These are phyloP conservation scores for Pristiophorus japonicus DNA, from an alignment of 2,113 vertebrate species.

Conservation along the genomic window DNA sequence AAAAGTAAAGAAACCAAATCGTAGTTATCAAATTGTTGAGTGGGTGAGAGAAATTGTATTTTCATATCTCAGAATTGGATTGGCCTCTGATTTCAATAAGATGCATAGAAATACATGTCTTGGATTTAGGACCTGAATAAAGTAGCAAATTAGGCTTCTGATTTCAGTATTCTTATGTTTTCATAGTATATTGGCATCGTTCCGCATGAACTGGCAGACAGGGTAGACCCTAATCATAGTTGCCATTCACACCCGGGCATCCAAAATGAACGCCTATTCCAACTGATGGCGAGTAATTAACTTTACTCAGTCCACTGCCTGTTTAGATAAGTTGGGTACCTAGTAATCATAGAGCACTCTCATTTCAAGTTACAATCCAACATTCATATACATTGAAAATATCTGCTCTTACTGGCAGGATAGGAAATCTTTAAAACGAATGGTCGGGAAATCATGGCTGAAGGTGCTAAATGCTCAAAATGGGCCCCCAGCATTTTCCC, in stretches of 20 bases:
- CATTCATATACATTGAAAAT: not conserved
- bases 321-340: not conserved
- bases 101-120: not conserved
- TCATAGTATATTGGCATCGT: not conserved
- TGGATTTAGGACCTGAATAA: not conserved
- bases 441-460: not conserved
- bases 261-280: no score
- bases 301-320: no score
- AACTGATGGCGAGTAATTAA: no score
- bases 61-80: not conserved
- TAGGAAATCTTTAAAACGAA: no score
- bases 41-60: not conserved
- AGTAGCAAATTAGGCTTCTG: not conserved
- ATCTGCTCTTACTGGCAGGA: not conserved
- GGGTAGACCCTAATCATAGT: not conserved
- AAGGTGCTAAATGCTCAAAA: not conserved
- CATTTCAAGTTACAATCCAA: not conserved
- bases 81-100: not conserved
- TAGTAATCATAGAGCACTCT: not conserved
- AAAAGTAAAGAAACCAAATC: not conserved
- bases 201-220: not conserved
- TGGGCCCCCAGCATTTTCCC: no score
- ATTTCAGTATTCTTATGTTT: no score
- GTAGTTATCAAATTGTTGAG: not conserved
- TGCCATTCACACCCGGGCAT: no score